A percentile compares a stretch with the other conserved stretches of the same genome.
These are phyloP conservation scores for Mycetomoellerius zeteki DNA, from an alignment of 1,140 invertebrate genomes.

Conservation along the genomic window DNA sequence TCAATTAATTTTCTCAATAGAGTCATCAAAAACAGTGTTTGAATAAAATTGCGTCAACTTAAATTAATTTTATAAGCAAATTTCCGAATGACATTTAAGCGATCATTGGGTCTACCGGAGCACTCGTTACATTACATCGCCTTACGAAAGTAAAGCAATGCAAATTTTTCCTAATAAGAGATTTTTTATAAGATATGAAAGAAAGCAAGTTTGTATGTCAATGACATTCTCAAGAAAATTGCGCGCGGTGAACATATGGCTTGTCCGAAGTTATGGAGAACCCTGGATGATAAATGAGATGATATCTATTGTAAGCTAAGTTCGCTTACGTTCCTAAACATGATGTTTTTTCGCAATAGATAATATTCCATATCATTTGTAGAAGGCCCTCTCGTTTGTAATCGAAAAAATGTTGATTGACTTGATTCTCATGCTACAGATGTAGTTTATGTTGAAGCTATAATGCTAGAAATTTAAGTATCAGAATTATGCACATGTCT, in stretches of 20 bases:
- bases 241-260: slow-evolving; percentile 1
- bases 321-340: not conserved
- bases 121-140: not conserved
- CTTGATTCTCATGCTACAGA: not conserved
- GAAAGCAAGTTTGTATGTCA: slow-evolving; percentile 4
- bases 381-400: not conserved
- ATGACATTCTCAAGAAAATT: slow-evolving; percentile 32
- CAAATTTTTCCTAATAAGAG: not conserved
- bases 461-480: not conserved
- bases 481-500: not conserved
- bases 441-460: not conserved
- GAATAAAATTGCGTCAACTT: slow-evolving; percentile 13
- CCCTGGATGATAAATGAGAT: slow-evolving; percentile 37
- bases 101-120: not conserved
- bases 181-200: slow-evolving; percentile 19
- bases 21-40: not conserved
- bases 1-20: not conserved
- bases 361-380: not conserved
- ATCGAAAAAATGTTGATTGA: not conserved
- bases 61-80: not conserved
- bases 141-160: slow-evolving; percentile 4
- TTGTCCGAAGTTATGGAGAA: not conserved
- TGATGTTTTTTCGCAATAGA: slow-evolving; percentile 4
- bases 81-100: not conserved
- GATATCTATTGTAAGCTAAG: slow-evolving; percentile 41